Conservation (phyloP, 2,888 invertebrate genomes). For the Heteropelma amictum region DNA sequence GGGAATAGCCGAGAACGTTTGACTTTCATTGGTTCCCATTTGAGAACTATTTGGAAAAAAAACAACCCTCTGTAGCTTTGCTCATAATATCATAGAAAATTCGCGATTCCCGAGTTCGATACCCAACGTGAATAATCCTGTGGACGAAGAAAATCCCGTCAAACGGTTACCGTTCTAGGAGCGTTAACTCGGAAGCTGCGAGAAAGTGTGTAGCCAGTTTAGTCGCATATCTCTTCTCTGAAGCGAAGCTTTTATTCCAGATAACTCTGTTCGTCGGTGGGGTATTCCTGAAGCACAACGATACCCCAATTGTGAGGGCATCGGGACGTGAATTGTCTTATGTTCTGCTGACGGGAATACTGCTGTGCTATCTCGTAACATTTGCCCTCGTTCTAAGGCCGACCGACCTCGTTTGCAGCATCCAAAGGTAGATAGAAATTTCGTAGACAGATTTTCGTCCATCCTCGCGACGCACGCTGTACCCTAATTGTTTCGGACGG, state of each 20-base stretch:
- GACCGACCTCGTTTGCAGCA: constrained; percentile 92
- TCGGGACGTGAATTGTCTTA: constrained; percentile 94
- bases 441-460: too few species aligned
- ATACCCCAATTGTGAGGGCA: constrained; percentile 98
- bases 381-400: constrained; percentile 93
- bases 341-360: constrained; percentile 92
- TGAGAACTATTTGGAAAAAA: too few species aligned
- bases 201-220: background rate
- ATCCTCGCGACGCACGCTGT: constrained; percentile 54
- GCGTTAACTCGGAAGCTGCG: background rate
- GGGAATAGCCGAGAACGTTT: too few species aligned
- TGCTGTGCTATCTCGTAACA: constrained; percentile 95
- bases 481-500: background rate
- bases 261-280: constrained; percentile 84
- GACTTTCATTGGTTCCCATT: too few species aligned
- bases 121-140: too few species aligned
- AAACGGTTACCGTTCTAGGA: background rate
- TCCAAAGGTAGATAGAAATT: constrained; percentile 92
- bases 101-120: too few species aligned
- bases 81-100: too few species aligned
- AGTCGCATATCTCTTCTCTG: constrained; percentile 15
- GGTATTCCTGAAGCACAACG: constrained; percentile 91
- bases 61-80: too few species aligned
- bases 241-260: constrained; percentile 56
- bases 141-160: background rate